phyloP scores from a whole-genome alignment of 30 jellyfish, hydroid and myxozoan genomes.

The Pelagia noctiluca region DNA sequence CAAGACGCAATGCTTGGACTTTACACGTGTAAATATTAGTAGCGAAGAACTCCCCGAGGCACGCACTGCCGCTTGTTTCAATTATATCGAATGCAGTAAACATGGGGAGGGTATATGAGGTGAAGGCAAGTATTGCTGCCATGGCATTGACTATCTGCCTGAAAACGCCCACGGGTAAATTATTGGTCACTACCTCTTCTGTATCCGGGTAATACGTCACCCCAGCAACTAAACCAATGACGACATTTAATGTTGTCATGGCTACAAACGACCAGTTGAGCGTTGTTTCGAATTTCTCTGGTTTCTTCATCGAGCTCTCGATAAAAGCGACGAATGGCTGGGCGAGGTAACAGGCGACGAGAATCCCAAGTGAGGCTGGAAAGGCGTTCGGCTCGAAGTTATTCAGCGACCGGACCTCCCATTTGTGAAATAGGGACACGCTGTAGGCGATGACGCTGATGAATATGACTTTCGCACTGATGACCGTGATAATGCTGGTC shows the following conservation, averaged over 20 bases:
- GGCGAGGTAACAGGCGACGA: constrained; percentile 89
- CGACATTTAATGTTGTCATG: constrained; percentile 78
- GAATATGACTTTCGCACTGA: constrained; percentile 87
- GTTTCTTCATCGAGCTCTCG: constrained; percentile 90
- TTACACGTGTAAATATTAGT: constrained; percentile 75
- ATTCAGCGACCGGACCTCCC: constrained; percentile 77
- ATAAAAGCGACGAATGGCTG: constrained; percentile 97
- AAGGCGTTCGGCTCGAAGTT: constrained; percentile 80
- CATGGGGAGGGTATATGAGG: constrained; percentile 93
- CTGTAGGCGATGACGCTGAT: constrained; percentile 81
- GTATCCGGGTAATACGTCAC: constrained; percentile 92
- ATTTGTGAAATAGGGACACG: constrained; percentile 63
- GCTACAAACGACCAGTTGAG: constrained; percentile 84
- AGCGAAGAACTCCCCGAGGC: constrained; percentile 79
- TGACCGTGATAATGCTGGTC: constrained; percentile 93
- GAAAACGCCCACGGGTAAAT: constrained; percentile 86
- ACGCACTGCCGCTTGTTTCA: constrained; percentile 74
- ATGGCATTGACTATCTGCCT: constrained; percentile 91
- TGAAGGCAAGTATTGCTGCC: constrained; percentile 94
- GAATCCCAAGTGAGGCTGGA: constrained; percentile 91
- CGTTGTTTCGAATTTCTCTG: constrained; percentile 87
- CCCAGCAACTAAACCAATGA: constrained; percentile 85
- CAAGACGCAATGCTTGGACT: constrained; percentile 74
- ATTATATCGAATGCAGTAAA: constrained; percentile 93
- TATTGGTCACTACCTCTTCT: constrained; percentile 91